A percentile compares a stretch with the other conserved stretches of the same genome.
These are phyloP conservation scores for Phacellophora camtschatica DNA, from an alignment of 30 jellyfish, hydroid and myxozoan genomes.

Conservation along the genomic window DNA sequence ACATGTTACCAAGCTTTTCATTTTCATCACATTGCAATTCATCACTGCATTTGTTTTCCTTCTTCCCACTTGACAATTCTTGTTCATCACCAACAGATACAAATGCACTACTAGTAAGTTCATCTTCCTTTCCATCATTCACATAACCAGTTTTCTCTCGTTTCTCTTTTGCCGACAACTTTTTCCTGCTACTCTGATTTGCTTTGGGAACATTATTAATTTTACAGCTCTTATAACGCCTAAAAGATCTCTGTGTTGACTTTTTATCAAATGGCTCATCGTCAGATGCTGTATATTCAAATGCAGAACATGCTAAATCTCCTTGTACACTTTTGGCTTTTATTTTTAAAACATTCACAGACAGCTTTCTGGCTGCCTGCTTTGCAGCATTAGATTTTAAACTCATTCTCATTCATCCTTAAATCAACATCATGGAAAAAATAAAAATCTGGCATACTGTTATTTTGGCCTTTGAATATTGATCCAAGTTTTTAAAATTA, in stretches of 20 bases:
- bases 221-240: neutral
- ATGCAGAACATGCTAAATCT: too few species aligned
- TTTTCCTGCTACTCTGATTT: neutral
- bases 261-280: constrained; percentile 46
- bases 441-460: too few species aligned
- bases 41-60: neutral
- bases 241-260: neutral
- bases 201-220: neutral
- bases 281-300: constrained; percentile 37
- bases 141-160: neutral
- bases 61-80: neutral
- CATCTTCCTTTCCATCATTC: neutral
- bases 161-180: neutral
- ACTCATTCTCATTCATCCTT: too few species aligned
- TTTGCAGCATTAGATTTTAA: too few species aligned
- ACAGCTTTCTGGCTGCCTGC: too few species aligned
- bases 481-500: too few species aligned
- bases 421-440: too few species aligned
- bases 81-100: neutral
- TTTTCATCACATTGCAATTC: neutral
- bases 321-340: too few species aligned
- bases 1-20: neutral
- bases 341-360: too few species aligned
- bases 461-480: too few species aligned
- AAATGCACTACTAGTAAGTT: neutral